A percentile compares a stretch with the other conserved stretches of the same genome.
These are phyloP conservation scores for Pomacea canaliculata DNA, from an alignment of 2,888 invertebrate species.

Conservation along the genomic window DNA sequence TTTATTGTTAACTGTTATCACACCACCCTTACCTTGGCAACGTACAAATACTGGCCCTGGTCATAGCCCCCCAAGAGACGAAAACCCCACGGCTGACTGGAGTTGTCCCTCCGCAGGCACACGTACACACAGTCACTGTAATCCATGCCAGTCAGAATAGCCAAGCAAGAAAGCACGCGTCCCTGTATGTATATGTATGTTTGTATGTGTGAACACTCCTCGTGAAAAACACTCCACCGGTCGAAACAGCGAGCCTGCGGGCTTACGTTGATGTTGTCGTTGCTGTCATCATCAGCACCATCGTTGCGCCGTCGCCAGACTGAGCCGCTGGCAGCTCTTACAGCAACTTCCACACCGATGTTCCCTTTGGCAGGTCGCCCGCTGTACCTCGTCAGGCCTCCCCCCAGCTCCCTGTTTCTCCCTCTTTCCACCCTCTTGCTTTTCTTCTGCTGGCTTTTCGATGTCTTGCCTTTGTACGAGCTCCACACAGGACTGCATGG, in stretches of 20 bases:
- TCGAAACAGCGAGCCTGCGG: not conserved
- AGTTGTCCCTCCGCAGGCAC: constrained; percentile 52
- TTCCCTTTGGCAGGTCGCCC: not conserved
- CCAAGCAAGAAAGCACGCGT: too few species aligned
- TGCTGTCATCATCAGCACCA: not conserved
- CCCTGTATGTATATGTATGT: too few species aligned
- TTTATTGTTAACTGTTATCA: too few species aligned
- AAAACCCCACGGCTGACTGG: constrained; percentile 64
- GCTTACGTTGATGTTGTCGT: not conserved
- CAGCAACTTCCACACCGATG: not conserved
- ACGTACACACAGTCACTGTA: constrained; percentile 29
- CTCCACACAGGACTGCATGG: too few species aligned
- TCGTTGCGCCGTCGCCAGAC: not conserved
- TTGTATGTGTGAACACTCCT: too few species aligned
- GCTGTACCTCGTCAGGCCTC: not conserved
- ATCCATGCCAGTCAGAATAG: not conserved
- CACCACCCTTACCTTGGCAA: constrained; percentile 59
- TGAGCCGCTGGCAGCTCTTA: not conserved
- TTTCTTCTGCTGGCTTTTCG: not conserved
- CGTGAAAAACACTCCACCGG: too few species aligned
- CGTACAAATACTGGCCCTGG: constrained; percentile 52
- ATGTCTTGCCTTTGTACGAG: too few species aligned
- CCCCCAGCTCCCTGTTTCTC: not conserved
- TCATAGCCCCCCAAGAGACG: constrained; percentile 63
- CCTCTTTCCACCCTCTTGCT: not conserved